Conservation (phyloP, 37 sponge, comb jelly and placozoan species). For the Bolinopsis microptera region DNA sequence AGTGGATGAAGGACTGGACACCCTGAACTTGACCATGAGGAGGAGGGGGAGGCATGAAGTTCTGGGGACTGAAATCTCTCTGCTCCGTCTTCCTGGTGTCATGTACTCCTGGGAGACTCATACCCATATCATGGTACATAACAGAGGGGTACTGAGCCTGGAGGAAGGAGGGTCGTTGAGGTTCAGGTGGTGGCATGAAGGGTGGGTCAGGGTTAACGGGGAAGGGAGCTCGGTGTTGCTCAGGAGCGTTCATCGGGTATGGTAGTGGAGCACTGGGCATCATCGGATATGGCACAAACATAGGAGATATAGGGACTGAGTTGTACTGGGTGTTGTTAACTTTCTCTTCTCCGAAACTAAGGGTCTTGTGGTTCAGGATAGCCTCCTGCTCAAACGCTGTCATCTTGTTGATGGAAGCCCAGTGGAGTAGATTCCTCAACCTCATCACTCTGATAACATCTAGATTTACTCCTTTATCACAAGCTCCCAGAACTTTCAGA, state of each 20-base stretch:
- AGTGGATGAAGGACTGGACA: conserved; percentile 41
- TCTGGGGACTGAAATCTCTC: conserved; percentile 35
- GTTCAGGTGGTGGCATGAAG: conserved; percentile 45
- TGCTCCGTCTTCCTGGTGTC: conserved; percentile 47
- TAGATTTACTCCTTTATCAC: background rate
- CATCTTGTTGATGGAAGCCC: conserved; percentile 62
- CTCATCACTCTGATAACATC: conserved; percentile 44
- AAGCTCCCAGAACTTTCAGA: conserved; percentile 7
- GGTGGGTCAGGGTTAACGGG: conserved; percentile 58
- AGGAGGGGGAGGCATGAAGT: conserved; percentile 57
- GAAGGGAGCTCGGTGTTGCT: conserved; percentile 56
- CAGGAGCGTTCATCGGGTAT: conserved; percentile 62
- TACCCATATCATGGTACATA: conserved; percentile 45
- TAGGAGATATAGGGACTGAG: conserved; percentile 49
- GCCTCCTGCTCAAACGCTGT: conserved; percentile 20
- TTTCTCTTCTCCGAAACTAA: conserved; percentile 5
- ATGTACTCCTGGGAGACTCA: conserved; percentile 39
- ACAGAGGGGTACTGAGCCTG: conserved; percentile 49
- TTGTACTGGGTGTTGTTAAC: conserved; percentile 16
- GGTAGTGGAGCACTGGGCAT: conserved; percentile 35
- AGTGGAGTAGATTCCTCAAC: conserved; percentile 61
- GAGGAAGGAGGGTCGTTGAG: conserved; percentile 42
- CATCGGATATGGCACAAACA: conserved; percentile 59
- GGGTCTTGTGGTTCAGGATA: background rate
- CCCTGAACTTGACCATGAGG: background rate